Evolutionary conservation across 2,888 invertebrate species (phyloP).

Genomic region (Scotopteryx bipunctaria): DNA sequence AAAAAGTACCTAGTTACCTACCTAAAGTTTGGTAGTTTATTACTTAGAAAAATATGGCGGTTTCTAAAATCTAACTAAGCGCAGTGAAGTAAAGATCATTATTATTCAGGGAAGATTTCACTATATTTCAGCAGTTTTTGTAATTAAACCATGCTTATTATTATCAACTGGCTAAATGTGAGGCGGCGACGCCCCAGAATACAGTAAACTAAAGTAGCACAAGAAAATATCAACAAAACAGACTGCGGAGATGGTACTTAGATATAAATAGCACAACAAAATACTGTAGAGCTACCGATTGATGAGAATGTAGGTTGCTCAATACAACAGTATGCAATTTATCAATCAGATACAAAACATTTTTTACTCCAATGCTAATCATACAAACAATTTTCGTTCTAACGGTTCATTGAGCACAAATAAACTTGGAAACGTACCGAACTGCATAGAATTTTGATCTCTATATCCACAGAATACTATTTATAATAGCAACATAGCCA

Average conservation of each 20-base stretch:
- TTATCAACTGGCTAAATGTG: conserved; percentile 17
- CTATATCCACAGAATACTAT: conserved; percentile 36
- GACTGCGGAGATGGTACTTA: conserved; percentile 17
- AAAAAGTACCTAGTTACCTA: too few species aligned
- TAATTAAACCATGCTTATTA: conserved; percentile 25
- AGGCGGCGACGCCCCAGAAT: conserved; percentile 26
- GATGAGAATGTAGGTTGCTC: conserved; percentile 10
- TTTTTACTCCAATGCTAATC: conserved; percentile 37
- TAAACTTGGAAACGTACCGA: conserved; percentile 42
- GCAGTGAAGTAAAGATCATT: too few species aligned
- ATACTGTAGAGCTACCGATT: conserved; percentile 15
- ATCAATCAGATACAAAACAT: conserved; percentile 24
- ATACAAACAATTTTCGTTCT: conserved; percentile 50
- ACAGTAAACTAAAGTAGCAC: conserved; percentile 26
- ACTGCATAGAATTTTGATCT: conserved; percentile 39
- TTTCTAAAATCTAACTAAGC: conserved; percentile 3
- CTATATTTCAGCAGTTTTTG: conserved; percentile 20
- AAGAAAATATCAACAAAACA: conserved; percentile 30
- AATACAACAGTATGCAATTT: too few species aligned
- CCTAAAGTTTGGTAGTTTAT: too few species aligned
- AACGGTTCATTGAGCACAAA: conserved; percentile 54
- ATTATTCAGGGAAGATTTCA: too few species aligned
- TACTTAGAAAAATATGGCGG: too few species aligned
- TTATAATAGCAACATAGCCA: conserved; percentile 39
- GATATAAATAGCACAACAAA: conserved; percentile 23